Evolutionary conservation across 2,888 invertebrate species (phyloP).

Genomic region (Elegia similella): DNA sequence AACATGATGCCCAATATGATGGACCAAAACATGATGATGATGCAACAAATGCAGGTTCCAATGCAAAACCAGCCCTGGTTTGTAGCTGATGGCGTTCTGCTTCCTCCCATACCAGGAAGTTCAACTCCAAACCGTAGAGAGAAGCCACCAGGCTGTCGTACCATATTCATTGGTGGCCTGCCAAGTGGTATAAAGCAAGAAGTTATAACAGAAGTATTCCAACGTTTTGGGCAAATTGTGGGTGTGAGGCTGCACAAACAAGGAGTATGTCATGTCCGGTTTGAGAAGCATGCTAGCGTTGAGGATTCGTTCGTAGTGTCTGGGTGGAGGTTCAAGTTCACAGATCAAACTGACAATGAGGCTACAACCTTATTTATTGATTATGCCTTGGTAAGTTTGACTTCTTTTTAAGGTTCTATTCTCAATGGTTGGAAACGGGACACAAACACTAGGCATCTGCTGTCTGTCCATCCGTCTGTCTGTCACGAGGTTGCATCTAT

Average conservation of each 20-base stretch:
- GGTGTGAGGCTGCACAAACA: constrained; percentile 89
- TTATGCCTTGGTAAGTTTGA: constrained; percentile 84
- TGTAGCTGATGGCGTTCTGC: constrained; percentile 89
- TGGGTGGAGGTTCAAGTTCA: constrained; percentile 87
- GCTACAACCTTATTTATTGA: constrained; percentile 93
- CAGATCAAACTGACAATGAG: constrained; percentile 86
- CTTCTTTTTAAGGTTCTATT: too few species aligned
- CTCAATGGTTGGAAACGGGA: too few species aligned
- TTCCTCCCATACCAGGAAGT: constrained; percentile 92
- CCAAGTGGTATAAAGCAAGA: constrained; percentile 92
- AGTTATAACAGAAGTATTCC: constrained; percentile 92
- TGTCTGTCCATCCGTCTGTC: too few species aligned
- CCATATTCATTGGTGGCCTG: constrained; percentile 95
- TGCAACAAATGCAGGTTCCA: constrained; percentile 44
- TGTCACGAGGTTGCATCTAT: too few species aligned
- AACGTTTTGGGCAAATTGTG: constrained; percentile 81
- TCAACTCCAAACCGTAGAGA: constrained; percentile 91
- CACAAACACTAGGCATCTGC: too few species aligned
- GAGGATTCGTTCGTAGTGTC: constrained; percentile 92
- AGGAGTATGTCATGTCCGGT: constrained; percentile 95
- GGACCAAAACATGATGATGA: constrained; percentile 81
- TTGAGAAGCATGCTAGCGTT: constrained; percentile 88
- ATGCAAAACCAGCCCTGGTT: constrained; percentile 47
- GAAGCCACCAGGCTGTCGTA: constrained; percentile 93
- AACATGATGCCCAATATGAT: constrained; percentile 63